A percentile compares a stretch with the other conserved stretches of the same genome.
phyloP scores from a whole-genome alignment of 2,113 vertebrate species.

The Chitala chitala region DNA sequence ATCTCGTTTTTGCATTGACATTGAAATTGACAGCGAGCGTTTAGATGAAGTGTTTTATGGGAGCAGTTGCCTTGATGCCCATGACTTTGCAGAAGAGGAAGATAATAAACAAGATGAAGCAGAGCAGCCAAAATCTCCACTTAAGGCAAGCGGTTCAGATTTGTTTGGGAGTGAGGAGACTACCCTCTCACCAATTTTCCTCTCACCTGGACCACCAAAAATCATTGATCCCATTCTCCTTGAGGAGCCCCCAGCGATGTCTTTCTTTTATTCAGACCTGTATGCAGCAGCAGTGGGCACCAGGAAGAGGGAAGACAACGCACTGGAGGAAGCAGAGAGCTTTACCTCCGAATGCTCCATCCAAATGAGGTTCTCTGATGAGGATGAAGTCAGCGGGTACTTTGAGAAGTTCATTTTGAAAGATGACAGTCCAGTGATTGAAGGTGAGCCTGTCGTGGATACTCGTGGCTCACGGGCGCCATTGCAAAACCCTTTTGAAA shows the following conservation, averaged over 20 bases:
- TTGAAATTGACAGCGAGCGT: slow-evolving; percentile 64
- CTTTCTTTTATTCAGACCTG: slow-evolving; percentile 85
- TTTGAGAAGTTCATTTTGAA: slow-evolving; percentile 86
- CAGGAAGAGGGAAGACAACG: slow-evolving; percentile 54
- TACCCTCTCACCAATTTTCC: slow-evolving; percentile 70
- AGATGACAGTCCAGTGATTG: slow-evolving; percentile 71
- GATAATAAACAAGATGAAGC: slow-evolving; percentile 25
- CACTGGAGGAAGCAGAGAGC: slow-evolving; percentile 70
- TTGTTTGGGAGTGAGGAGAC: slow-evolving; percentile 76
- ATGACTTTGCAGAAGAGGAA: slow-evolving; percentile 30
- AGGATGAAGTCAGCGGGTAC: slow-evolving; percentile 76
- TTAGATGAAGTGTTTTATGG: slow-evolving; percentile 83
- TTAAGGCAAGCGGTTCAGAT: slow-evolving; percentile 64
- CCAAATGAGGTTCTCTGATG: slow-evolving; percentile 74
- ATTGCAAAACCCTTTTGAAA: slow-evolving; percentile 42
- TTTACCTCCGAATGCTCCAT: slow-evolving; percentile 74
- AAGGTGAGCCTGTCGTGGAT: slow-evolving; percentile 34
- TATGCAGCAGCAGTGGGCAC: slow-evolving; percentile 76
- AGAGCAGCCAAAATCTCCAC: slow-evolving; percentile 30
- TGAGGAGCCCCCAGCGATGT: slow-evolving; percentile 80
- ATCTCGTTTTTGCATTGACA: slow-evolving; percentile 48
- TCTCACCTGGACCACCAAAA: slow-evolving; percentile 71
- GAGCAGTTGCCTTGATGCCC: slow-evolving; percentile 29
- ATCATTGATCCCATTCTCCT: slow-evolving; percentile 74
- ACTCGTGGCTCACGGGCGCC: slow-evolving; percentile 37